Base-by-base conservation (phyloP, 92 coral and sea anemone species). In the Chrysogorgia sp. region DNA sequence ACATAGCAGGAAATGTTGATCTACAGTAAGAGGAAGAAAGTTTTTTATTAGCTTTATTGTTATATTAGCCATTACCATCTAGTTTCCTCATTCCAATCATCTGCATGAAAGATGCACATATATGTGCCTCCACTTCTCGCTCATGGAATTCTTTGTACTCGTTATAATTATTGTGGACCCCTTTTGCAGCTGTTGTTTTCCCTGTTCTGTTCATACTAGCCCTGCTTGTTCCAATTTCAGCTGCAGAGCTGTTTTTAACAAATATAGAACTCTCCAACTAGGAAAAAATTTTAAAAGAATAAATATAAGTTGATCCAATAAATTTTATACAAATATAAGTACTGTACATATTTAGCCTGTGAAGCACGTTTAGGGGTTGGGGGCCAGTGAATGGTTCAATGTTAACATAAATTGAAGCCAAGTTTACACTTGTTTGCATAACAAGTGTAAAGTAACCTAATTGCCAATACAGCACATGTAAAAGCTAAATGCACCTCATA, bases 171-270 rank as follows among this genome's bases (percentile, higher is more conserved):
- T 67, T 81, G 20, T 82, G 71, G 14, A 76, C 83, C 2, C 86
- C 90, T 58, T 86, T 72, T 26, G 86, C 80, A 3, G 86, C 86
- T 21, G 75, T 76, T 40, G 83, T 81, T 56, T 86, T 86, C 4
- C 82, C 82, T 14, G 66, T 55, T 61, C 90, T 50, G 76, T 86
- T 86, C 86, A 86, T 86, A 31, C 90, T 86, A 10, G 86, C 90
- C 32, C 80, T 45, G 26, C 77, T 61, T 1, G 90, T 81, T 12
- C 90, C 90, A 53, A 81, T 48, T 50, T 86, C 83, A 34, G 61
- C 57, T 24, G 82, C 74, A 2, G 86, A 82, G 7, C 62, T n/a
- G 23, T 80, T 80, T 24, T 52, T 74, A 19, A 81, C 85, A 74
- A 81, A 81, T 24, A 30, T 74, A 40, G 50, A 78, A 75, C 79